These are phyloP conservation scores for Mus caroli DNA, from an alignment of 2,797 vertebrate genomes.

Conservation along the genomic window DNA sequence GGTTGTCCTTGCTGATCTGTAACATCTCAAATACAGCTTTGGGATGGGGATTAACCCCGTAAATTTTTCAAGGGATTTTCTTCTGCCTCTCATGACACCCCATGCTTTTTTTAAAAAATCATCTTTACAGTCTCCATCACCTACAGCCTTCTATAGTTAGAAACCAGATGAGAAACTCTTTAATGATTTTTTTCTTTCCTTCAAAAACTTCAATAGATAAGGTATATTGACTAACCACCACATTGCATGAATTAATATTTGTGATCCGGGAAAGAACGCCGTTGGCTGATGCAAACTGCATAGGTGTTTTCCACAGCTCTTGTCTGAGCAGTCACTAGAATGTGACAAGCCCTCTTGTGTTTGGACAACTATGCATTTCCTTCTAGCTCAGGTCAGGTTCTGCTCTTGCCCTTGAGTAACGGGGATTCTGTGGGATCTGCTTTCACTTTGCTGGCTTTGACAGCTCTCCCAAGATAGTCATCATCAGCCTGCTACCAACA, in stretches of 20 bases:
- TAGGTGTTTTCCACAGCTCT: not conserved
- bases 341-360: conserved; percentile 88
- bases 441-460: conserved; percentile 94
- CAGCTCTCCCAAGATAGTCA: not conserved
- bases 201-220: conserved; percentile 73
- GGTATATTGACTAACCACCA: conserved; percentile 81
- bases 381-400: conserved; percentile 90
- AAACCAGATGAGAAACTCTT: not conserved
- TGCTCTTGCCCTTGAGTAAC: conserved; percentile 93
- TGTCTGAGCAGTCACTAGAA: not conserved
- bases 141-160: not conserved
- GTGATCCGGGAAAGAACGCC: conserved; percentile 71
- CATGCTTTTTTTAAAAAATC: not conserved
- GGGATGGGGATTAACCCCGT: not conserved
- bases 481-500: not conserved
- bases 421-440: conserved; percentile 93
- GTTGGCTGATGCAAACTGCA: not conserved
- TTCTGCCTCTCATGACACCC: not conserved
- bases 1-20: not conserved
- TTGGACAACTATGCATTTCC: conserved; percentile 92
- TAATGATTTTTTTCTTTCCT: not conserved
- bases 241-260: conserved; percentile 76
- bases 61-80: not conserved
- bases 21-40: not conserved
- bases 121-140: not conserved